A percentile compares a stretch with the other conserved stretches of the same genome.
Conservation (phyloP, 2,888 invertebrate species). For the Morpho achilles region DNA sequence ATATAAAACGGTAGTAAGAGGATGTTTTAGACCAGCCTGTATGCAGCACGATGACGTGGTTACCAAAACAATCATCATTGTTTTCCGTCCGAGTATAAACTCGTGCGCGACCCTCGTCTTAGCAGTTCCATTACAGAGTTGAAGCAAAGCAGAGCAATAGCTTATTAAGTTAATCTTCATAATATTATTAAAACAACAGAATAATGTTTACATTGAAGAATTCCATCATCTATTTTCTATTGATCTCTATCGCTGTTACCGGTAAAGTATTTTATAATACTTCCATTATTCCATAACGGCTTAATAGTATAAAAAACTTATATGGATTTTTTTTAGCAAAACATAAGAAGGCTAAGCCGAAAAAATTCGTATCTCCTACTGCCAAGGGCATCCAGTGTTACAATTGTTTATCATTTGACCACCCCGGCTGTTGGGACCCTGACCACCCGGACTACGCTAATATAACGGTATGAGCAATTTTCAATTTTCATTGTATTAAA, state of each 20-base stretch:
- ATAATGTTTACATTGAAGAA: slow-evolving; percentile 38
- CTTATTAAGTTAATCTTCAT: neutral
- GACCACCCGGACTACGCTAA: slow-evolving; percentile 70
- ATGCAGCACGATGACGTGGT: slow-evolving; percentile 27
- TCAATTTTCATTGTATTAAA: too few species aligned
- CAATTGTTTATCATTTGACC: slow-evolving; percentile 71
- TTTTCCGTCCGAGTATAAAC: slow-evolving; percentile 40
- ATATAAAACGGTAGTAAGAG: slow-evolving; percentile 3
- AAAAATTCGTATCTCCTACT: slow-evolving; percentile 60
- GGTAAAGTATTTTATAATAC: slow-evolving; percentile 34
- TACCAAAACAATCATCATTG: slow-evolving; percentile 42
- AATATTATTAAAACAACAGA: neutral
- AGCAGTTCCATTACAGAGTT: slow-evolving; percentile 19
- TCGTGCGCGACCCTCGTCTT: slow-evolving; percentile 22
- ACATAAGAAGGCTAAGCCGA: slow-evolving; percentile 63
- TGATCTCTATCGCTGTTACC: slow-evolving; percentile 47
- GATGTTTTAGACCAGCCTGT: slow-evolving; percentile 28
- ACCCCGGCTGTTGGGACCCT: slow-evolving; percentile 74
- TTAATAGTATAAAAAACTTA: too few species aligned
- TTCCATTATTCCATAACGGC: too few species aligned
- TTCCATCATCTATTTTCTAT: slow-evolving; percentile 46
- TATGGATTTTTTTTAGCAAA: slow-evolving; percentile 40
- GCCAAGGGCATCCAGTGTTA: slow-evolving; percentile 70
- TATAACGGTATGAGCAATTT: slow-evolving; percentile 45
- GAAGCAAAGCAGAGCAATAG: slow-evolving; percentile 8